Evolutionary conservation across 2,113 vertebrate species (phyloP).

Genomic region (Entelurus aequoreus): DNA sequence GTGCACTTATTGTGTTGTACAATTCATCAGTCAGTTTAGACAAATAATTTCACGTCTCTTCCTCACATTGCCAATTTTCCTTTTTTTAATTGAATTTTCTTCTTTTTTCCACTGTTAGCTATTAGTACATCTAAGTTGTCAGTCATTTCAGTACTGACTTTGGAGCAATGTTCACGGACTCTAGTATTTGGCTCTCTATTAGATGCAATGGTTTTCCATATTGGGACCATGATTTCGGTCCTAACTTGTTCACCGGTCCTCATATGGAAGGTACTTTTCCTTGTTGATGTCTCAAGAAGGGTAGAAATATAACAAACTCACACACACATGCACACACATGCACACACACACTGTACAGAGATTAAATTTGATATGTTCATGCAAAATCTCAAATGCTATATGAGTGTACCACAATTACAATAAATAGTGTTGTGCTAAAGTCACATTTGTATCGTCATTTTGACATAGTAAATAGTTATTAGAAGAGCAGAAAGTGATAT

Average conservation of each 20-base stretch:
- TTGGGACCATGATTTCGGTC: no score
- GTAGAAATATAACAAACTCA: background rate
- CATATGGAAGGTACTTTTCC: no score
- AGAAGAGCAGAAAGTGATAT: no score
- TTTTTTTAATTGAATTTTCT: slow-evolving; percentile 77
- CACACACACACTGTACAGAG: slow-evolving; percentile 22
- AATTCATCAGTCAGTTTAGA: slow-evolving; percentile 61
- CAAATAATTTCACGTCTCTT: slow-evolving; percentile 67
- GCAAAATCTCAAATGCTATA: slow-evolving; percentile 18
- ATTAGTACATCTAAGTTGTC: slow-evolving; percentile 71
- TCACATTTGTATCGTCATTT: no score
- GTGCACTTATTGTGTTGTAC: slow-evolving; percentile 29
- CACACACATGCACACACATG: slow-evolving; percentile 31
- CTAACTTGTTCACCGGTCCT: no score
- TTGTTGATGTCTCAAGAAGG: no score
- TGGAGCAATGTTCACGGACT: no score
- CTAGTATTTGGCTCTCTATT: no score
- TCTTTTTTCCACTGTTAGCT: slow-evolving; percentile 63
- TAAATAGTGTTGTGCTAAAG: background rate
- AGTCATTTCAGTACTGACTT: slow-evolving; percentile 36
- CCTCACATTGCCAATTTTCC: slow-evolving; percentile 71
- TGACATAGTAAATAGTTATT: no score
- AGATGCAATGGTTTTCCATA: no score
- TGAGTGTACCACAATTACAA: slow-evolving; percentile 49
- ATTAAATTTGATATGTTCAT: slow-evolving; percentile 25